Percentiles rank a stretch among this genome's conserved stretches.
These are phyloP conservation scores for Dryas iulia DNA, from an alignment of 1,140 invertebrate genomes.

Conservation along the genomic window DNA sequence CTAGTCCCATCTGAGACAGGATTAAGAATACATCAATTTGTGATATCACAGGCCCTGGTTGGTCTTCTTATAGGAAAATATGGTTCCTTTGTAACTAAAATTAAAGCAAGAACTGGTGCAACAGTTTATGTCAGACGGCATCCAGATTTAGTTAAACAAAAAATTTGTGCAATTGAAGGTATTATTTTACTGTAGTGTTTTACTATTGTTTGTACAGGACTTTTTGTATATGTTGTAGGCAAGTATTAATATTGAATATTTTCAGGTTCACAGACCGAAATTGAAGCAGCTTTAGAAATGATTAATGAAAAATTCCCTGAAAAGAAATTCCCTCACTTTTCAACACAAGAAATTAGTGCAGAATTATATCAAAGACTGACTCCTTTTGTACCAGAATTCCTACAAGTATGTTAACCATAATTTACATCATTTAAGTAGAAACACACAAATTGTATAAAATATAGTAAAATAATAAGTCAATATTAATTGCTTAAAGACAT, in stretches of 20 bases:
- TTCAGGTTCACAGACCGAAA: constrained; percentile 85
- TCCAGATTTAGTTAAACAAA: constrained; percentile 84
- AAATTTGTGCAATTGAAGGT: constrained; percentile 93
- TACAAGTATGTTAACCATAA: constrained; percentile 81
- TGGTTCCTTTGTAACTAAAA: constrained; percentile 89
- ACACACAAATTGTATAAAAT: no score
- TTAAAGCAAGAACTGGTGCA: constrained; percentile 89
- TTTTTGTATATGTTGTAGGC: constrained; percentile 4
- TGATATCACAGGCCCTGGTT: constrained; percentile 89
- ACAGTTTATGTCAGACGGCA: constrained; percentile 89
- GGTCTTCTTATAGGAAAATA: constrained; percentile 93
- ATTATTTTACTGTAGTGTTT: constrained; percentile 31
- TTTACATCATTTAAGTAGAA: no score
- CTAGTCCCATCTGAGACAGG: constrained; percentile 63
- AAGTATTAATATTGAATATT: background rate
- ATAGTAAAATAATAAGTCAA: no score
- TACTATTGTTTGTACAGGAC: constrained; percentile 3
- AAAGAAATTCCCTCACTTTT: constrained; percentile 88
- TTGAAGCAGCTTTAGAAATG: constrained; percentile 89
- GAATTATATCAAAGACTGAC: constrained; percentile 81
- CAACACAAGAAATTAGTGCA: constrained; percentile 88
- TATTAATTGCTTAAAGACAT: no score
- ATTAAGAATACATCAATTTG: constrained; percentile 84
- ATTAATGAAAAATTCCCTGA: constrained; percentile 92
- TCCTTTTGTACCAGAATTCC: constrained; percentile 82